Base-by-base conservation (phyloP, 2,113 vertebrate species). In the Pardalotus punctatus region DNA sequence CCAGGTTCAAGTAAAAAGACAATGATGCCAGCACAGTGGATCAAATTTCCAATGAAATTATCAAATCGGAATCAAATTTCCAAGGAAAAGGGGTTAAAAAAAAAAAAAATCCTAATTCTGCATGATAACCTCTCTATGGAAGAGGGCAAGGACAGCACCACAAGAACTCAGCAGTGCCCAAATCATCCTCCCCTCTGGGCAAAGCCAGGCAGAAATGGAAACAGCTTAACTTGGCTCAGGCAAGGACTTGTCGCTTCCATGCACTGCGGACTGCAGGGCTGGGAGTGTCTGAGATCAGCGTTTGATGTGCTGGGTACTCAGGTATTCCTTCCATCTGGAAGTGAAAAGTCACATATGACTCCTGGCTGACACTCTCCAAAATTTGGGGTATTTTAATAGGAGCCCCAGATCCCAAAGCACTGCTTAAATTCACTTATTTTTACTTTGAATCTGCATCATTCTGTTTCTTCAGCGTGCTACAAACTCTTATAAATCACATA, bases 291-390 rank as follows among this genome's bases (percentile, higher is more conserved):
- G 35, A 12, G 48, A 48, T 64, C 7, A 58, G 35, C 12, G 16
- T 29, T 29, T 22, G 11, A 10, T 9, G 0, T 4, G 5, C 31
- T 20, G 18, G 10, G 50, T 56, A 57, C 5, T 3, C 1, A 42
- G 22, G 24, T 21, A 35, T 42, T 54, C 35, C 58, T 65, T 31
- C 23, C 25, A 76, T 27, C 14, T 16, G 9, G 27, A 35, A 35
- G 14, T 33, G 23, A 65, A 54, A 69, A 51, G 16, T 38, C 28
- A 54, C 33, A 20, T 70, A 43, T 36, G 42, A 43, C 20, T 53
- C 14, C 40, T 17, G 18, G 4, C 4, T 72, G 58, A 38, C 29
- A 42, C 10, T 4, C 14, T 23, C 31, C 50, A 33, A 62, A 64
- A 78, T n/a, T 1, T 35, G 11, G 12, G 61, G 24, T n/a, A 43